A percentile compares a stretch with the other conserved stretches of the same genome.
Evolutionary conservation across 2,888 invertebrate genomes (phyloP).

Genomic region (Coremacera marginata): DNA sequence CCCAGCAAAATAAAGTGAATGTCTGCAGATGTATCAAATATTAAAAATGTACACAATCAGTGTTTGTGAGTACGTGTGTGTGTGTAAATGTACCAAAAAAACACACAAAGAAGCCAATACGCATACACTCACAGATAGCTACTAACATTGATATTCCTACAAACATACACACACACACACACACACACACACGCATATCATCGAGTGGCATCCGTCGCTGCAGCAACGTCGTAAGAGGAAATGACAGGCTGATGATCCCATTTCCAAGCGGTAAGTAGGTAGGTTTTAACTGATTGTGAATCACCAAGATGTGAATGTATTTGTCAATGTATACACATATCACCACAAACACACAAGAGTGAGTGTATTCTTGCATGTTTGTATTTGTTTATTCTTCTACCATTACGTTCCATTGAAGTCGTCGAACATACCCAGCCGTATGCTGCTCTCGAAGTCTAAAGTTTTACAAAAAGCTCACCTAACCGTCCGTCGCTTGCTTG

Average conservation of each 20-base stretch:
- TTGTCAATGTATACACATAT: neutral
- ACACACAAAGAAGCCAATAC: conserved; percentile 26
- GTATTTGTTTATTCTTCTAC: neutral
- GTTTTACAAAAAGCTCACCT: neutral
- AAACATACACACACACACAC: too few species aligned
- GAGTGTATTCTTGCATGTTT: too few species aligned
- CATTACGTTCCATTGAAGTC: neutral
- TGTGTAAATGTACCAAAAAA: neutral
- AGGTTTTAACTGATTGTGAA: conserved; percentile 22
- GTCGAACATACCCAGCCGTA: conserved; percentile 1
- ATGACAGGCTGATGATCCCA: conserved; percentile 67
- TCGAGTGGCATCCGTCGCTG: neutral
- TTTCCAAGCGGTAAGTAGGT: conserved; percentile 50
- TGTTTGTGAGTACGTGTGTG: conserved; percentile 20
- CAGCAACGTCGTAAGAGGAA: conserved; percentile 52
- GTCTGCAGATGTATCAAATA: conserved; percentile 41
- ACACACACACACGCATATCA: neutral
- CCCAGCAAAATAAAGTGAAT: conserved; percentile 39
- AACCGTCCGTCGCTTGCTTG: neutral
- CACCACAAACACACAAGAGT: too few species aligned
- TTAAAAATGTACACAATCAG: conserved; percentile 31
- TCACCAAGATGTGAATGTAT: neutral
- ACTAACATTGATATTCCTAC: neutral
- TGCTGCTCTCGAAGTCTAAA: neutral
- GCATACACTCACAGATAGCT: neutral